Base-by-base conservation (phyloP, 2,797 vertebrate genomes). In the Pantherophis alleghaniensis region DNA sequence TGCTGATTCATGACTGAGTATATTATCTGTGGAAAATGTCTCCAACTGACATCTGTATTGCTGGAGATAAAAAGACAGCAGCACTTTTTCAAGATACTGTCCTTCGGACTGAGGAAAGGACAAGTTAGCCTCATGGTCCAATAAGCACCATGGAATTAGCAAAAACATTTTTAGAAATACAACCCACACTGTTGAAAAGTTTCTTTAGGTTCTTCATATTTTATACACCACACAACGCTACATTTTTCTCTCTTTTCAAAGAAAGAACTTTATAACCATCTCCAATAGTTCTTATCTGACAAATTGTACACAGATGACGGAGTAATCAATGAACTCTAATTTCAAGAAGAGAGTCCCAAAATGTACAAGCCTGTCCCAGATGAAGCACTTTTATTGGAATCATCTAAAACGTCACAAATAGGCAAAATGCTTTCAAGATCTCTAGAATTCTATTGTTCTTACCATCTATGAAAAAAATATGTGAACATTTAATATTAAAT, bases 1-100 rank as follows among this genome's bases (percentile, higher is more conserved):
- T 37, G 94, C 92, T 95, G 95, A 96, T n/a, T 96, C 96, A 95
- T 57, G 69, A 86, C 96, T 95, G 94, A 18, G 93, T 13, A 7
- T 92, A 94, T 42, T 74, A 63, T 86, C 88, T 91, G 59, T 28
- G 74, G n/a, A 26, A 91, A 88, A 20, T 1, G 3, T 63, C 89
- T 22, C 0, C 92, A 60, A 59, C 18, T 91, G 88, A 74, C 86
- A 24, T 3, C 57, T 91, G 16, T 86, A 74, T 89, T 87, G 88
- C n/a, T 74, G 37, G 14, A 86, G 94, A 94, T 93, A 94, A 93
- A 83, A 92, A 92, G 1, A 63, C 42, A 32, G 53, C 22, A 6
- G 22, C 47, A 56, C 6, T 63, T 95, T 53, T 0, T 22, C 47
- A 63, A 61, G 9, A 37, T 94, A 59, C 13, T 88, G 18, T 5